A percentile compares a stretch with the other conserved stretches of the same genome.
phyloP scores from a whole-genome alignment of 2,113 vertebrate genomes.

The Lathamus discolor region DNA sequence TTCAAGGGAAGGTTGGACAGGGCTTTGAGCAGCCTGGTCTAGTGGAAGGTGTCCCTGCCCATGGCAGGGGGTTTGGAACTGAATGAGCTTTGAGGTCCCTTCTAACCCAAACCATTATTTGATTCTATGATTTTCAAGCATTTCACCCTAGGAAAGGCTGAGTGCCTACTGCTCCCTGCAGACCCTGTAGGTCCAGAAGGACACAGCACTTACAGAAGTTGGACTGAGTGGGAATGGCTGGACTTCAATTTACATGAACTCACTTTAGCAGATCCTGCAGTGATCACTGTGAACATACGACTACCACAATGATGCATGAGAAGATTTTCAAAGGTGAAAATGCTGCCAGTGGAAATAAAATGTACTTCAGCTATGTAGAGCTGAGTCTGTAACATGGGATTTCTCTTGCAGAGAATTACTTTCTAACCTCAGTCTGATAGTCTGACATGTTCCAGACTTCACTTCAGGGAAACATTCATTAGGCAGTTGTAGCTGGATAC shows the following conservation, averaged over 20 bases:
- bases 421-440: neutral
- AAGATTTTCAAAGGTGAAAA: neutral
- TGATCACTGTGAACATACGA: neutral
- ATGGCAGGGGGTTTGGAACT: neutral
- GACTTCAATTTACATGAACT: neutral
- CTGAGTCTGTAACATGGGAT: neutral
- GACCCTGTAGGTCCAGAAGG: neutral
- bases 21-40: neutral
- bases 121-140: neutral
- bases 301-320: neutral
- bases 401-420: neutral
- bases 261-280: neutral
- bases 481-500: neutral
- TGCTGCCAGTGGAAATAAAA: neutral
- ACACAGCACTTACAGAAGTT: rapidly evolving
- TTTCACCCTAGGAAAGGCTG: neutral
- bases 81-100: neutral
- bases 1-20: neutral
- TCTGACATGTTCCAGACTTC: slow-evolving; percentile 24
- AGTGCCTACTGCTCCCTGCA: rapidly evolving
- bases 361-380: neutral
- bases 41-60: neutral
- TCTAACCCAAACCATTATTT: neutral
- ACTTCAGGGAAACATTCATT: slow-evolving; percentile 39
- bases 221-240: neutral